Conservation (phyloP, 2,113 vertebrate species). For the Entelurus aequoreus region DNA sequence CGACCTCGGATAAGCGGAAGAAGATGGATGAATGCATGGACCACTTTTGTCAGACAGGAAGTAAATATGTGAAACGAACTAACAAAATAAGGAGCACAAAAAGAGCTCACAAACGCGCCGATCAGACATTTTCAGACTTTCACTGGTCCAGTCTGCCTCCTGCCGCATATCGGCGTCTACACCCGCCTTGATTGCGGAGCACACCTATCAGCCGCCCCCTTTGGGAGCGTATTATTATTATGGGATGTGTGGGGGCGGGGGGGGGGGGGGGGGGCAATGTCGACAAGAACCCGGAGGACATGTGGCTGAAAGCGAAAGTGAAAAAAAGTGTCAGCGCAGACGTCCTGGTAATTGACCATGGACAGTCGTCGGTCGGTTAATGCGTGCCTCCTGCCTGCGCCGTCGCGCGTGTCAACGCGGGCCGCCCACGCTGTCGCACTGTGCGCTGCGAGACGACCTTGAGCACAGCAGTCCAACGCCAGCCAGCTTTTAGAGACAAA, state of each 20-base stretch:
- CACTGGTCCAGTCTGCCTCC: no score
- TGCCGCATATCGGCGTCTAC: no score
- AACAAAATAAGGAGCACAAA: no score
- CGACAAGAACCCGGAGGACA: constrained; percentile 28
- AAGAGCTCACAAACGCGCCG: no score
- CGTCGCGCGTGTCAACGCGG: not conserved
- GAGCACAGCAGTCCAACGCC: constrained; percentile 31
- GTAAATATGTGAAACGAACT: no score
- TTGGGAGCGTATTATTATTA: constrained; percentile 25
- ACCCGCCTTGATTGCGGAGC: no score
- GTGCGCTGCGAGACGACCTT: constrained; percentile 28
- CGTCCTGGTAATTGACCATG: constrained; percentile 44
- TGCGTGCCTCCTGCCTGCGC: constrained; percentile 14
- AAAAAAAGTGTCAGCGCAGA: constrained; percentile 27
- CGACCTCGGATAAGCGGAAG: no score
- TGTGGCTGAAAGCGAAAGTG: constrained; percentile 18
- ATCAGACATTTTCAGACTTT: no score
- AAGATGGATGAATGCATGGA: no score
- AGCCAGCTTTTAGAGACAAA: constrained; percentile 27
- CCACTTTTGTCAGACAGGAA: no score
- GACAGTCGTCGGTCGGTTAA: constrained; percentile 24
- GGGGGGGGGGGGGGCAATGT: constrained; percentile 4
- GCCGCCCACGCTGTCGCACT: constrained; percentile 40
- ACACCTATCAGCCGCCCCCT: not conserved
- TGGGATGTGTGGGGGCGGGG: constrained; percentile 8